Conservation (phyloP, 2,888 invertebrate species). For the Gnatocerus cornutus region DNA sequence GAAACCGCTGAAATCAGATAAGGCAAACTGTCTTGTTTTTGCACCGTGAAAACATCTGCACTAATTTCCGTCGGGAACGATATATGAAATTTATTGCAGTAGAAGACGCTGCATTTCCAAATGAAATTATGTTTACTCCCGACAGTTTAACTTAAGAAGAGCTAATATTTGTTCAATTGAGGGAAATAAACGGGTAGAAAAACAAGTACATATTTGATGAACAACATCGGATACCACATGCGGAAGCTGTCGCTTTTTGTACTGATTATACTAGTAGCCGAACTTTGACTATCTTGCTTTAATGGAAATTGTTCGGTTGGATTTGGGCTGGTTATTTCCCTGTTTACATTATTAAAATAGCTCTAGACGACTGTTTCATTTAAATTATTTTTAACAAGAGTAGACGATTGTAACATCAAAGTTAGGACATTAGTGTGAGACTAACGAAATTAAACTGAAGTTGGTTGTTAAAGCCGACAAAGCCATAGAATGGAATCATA, state of each 20-base stretch:
- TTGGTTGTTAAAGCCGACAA: conserved; percentile 16
- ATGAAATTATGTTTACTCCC: conserved; percentile 26
- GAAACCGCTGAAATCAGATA: too few species aligned
- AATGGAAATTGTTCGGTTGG: conserved; percentile 30
- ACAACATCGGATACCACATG: background rate
- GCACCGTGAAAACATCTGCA: conserved; percentile 21
- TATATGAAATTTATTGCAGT: conserved; percentile 33
- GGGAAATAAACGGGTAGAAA: conserved; percentile 13
- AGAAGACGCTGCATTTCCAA: conserved; percentile 27
- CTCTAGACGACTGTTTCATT: conserved; percentile 29
- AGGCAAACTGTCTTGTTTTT: too few species aligned
- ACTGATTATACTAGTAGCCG: conserved; percentile 9
- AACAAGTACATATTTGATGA: conserved; percentile 9
- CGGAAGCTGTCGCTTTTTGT: background rate
- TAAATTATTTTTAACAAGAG: conserved; percentile 31
- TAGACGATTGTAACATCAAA: conserved; percentile 31
- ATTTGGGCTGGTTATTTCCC: conserved; percentile 39
- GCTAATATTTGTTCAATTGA: conserved; percentile 29
- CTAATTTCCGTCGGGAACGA: conserved; percentile 46
- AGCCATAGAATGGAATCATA: background rate
- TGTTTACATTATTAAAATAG: conserved; percentile 29
- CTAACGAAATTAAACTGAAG: conserved; percentile 25
- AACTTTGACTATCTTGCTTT: conserved; percentile 2
- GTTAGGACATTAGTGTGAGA: conserved; percentile 24
- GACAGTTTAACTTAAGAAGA: conserved; percentile 11